phyloP scores from a whole-genome alignment of 92 coral and sea anemone genomes.

The Zoanthus solanderi region DNA sequence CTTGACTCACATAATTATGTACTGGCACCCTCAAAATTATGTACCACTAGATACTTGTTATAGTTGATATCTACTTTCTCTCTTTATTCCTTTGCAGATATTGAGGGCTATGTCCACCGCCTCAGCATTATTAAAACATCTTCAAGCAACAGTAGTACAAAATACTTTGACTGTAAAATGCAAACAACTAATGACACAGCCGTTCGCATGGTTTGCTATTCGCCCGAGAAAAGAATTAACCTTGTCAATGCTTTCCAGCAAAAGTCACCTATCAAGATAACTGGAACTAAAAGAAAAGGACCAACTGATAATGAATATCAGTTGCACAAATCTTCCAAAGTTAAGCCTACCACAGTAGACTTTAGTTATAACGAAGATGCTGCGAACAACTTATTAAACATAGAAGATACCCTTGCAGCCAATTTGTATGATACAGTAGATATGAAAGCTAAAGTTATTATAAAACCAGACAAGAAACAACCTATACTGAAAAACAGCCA shows the following conservation, averaged over 20 bases:
- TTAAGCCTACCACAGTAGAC: constrained; percentile 16
- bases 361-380: constrained; percentile 7
- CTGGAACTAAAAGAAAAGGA: constrained; percentile 21
- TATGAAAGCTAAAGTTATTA: constrained; percentile 13
- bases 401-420: constrained; percentile 16
- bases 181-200: constrained; percentile 45
- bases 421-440: constrained; percentile 7
- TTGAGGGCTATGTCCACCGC: constrained; percentile 36
- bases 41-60: constrained; percentile 14
- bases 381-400: constrained; percentile 1
- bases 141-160: not conserved
- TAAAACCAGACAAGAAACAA: constrained; percentile 11
- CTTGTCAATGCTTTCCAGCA: constrained; percentile 42
- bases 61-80: constrained; percentile 15
- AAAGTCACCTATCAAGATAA: constrained; percentile 43
- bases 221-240: constrained; percentile 58
- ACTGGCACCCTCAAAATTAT: constrained; percentile 15
- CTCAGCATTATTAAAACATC: constrained; percentile 22
- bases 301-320: constrained; percentile 14
- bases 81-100: constrained; percentile 15
- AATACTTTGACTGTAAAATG: constrained; percentile 54
- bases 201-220: constrained; percentile 54
- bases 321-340: constrained; percentile 10
- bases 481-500: constrained; percentile 22
- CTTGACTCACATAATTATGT: constrained; percentile 13